A percentile compares a stretch with the other conserved stretches of the same genome.
Conservation (phyloP, 92 coral and sea anemone species). For the Galaxea fascicularis region DNA sequence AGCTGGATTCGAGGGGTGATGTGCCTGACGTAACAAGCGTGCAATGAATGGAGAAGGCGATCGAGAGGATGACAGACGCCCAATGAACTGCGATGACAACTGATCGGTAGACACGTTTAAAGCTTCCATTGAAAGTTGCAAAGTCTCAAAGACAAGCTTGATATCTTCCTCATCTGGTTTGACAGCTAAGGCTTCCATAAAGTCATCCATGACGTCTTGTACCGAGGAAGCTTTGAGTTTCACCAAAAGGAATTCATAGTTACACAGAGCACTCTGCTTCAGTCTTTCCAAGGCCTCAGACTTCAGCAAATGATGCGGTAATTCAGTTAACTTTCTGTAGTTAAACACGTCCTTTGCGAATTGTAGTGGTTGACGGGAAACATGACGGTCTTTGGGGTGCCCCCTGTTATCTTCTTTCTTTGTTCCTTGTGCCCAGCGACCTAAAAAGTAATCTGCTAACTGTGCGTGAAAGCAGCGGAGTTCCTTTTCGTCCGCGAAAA, state of each 20-base stretch:
- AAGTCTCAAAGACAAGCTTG: conserved; percentile 84
- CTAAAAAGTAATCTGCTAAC: conserved; percentile 82
- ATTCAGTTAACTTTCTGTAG: conserved; percentile 77
- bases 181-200: conserved; percentile 79
- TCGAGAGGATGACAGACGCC: conserved; percentile 90
- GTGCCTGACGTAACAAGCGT: conserved; percentile 93
- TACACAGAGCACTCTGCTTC: conserved; percentile 86
- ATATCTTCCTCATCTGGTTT: conserved; percentile 88
- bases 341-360: conserved; percentile 71
- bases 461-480: conserved; percentile 68
- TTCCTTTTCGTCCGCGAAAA: conserved; percentile 66
- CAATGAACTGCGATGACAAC: conserved; percentile 94
- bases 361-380: conserved; percentile 75
- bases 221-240: conserved; percentile 85
- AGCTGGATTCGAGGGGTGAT: conserved; percentile 83
- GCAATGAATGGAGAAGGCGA: conserved; percentile 88
- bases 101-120: conserved; percentile 84
- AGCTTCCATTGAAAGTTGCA: conserved; percentile 95
- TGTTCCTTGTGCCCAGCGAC: conserved; percentile 84
- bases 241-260: conserved; percentile 82
- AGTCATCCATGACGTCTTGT: conserved; percentile 87
- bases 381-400: conserved; percentile 79
- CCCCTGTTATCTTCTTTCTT: conserved; percentile 83
- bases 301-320: conserved; percentile 82
- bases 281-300: conserved; percentile 80